Base-by-base conservation (phyloP, 1,140 invertebrate genomes). In the Acromyrmex echinatior region DNA sequence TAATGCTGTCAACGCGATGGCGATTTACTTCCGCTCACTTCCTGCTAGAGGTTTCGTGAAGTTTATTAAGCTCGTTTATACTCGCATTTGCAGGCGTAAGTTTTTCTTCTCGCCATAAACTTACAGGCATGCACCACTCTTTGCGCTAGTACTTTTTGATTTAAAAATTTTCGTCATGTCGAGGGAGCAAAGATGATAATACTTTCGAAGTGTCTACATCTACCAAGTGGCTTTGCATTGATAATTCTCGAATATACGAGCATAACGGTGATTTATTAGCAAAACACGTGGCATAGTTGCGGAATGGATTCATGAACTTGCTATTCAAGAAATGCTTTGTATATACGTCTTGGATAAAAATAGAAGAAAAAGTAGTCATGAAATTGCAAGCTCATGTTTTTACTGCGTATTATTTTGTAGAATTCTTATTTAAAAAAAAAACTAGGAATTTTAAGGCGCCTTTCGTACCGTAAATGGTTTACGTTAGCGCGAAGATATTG, bases 1-100 rank as follows among this genome's bases (percentile, higher is more conserved):
- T 92, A 93, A 94, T 94, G 86, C 92, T 86, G 91, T 94, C 93
- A 93, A 91, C 84, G 73, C 87, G 86, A 88, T 90, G 90, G 88
- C 82, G 87, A 86, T 87, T 90, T 68, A 76, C 85, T 88, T 90
- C 84, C 82, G 65, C 84, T 88, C 62, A 10, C 21, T n/a, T 16
- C 49, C 76, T 10, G 51, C 9, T n/a, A 35, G 65, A 66, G 53
- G 74, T 66, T 90, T 84, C 86, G 84, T 56, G 70, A 86, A 90
- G 78, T 92, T 93, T 89, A 79, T 91, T 89, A 88, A 92, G 90
- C 88, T 90, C 82, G 82, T 85, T 87, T 87, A 88, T 87, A 86
- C 49, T 31, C 25, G 35, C 56, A 21, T 18, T 21, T 25, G 21
- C 63, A 18, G 6, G 56, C 35, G 39, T 16, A 87, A 86, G 70